Conservation (phyloP, 2,113 vertebrate genomes). For the Peromyscus californicus region DNA sequence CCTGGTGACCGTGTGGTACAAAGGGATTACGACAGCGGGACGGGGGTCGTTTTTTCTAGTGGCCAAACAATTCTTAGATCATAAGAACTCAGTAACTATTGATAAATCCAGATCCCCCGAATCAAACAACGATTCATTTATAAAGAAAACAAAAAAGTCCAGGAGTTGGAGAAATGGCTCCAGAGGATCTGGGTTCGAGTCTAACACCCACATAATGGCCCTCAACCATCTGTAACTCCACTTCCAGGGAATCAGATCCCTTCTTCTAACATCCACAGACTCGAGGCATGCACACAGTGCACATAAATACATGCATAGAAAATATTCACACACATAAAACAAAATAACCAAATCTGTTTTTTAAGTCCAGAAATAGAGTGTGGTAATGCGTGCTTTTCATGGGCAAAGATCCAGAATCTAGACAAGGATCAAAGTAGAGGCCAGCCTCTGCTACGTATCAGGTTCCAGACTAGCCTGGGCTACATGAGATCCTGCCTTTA, state of each 20-base stretch:
- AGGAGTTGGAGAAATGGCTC: neutral
- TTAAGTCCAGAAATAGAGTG: neutral
- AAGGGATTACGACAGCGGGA: neutral
- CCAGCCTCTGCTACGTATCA: neutral
- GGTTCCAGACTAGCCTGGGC: neutral
- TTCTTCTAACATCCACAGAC: neutral
- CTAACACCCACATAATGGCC: neutral
- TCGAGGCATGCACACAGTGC: no score
- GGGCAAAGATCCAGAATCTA: neutral
- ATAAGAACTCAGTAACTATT: neutral
- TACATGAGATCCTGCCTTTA: neutral
- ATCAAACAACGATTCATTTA: neutral
- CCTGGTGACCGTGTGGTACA: neutral
- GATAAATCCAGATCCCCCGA: slow-evolving; percentile 12
- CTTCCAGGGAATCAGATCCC: no score
- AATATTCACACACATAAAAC: neutral
- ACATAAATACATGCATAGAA: neutral
- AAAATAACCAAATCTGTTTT: neutral
- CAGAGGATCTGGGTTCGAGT: neutral
- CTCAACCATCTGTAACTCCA: neutral
- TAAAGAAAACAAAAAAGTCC: neutral
- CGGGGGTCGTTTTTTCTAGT: neutral
- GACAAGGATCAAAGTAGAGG: neutral
- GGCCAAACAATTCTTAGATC: neutral
- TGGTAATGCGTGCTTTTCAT: neutral